phyloP scores from a whole-genome alignment of 2,797 vertebrate species.

The Anisognathus igniventris region DNA sequence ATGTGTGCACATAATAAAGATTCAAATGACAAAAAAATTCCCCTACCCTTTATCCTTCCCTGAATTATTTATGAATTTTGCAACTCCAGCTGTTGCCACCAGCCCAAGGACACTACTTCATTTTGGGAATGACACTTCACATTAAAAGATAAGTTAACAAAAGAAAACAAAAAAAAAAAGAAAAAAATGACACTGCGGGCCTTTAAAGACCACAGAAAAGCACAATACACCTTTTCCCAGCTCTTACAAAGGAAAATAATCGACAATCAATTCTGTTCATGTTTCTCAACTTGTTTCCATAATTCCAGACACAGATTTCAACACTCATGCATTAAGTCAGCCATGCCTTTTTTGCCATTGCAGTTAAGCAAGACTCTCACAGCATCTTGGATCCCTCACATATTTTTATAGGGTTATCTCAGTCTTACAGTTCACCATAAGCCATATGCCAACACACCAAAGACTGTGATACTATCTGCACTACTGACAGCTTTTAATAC shows the following conservation, averaged over 20 bases:
- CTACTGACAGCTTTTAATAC: background rate
- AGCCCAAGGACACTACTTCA: constrained; percentile 48
- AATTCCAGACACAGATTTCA: constrained; percentile 5
- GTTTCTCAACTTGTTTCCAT: background rate
- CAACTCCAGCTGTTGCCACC: constrained; percentile 59
- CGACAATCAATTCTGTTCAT: background rate
- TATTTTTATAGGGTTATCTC: background rate
- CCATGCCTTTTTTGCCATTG: background rate
- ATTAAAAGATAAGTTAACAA: constrained; percentile 12
- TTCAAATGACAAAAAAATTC: constrained; percentile 21
- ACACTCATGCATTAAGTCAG: background rate
- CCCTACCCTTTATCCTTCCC: constrained; percentile 9
- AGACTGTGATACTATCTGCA: fast-evolving
- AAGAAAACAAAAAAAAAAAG: background rate
- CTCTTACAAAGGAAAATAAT: background rate
- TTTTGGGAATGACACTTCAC: constrained; percentile 42
- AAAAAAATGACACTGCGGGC: background rate
- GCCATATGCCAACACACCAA: background rate
- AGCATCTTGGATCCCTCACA: background rate
- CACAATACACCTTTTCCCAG: background rate
- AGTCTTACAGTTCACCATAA: background rate
- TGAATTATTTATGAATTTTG: constrained; percentile 63
- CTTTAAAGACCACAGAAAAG: background rate
- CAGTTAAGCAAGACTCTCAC: background rate
- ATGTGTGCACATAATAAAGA: constrained; percentile 57